Evolutionary conservation across 2,888 invertebrate genomes (phyloP).

Genomic region (Incurvaria masculella): DNA sequence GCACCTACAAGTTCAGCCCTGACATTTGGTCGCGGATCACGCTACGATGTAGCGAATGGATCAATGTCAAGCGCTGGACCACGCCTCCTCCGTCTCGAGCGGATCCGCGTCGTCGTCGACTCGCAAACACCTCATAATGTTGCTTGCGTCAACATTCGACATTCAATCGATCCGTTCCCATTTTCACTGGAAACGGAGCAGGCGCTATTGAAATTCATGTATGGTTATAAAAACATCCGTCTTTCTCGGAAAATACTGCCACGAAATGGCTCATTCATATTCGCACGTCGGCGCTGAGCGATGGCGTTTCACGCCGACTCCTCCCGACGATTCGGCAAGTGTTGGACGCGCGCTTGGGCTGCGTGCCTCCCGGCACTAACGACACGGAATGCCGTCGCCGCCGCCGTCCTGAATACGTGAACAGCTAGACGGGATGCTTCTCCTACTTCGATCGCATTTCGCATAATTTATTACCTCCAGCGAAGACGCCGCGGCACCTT

Average conservation of each 20-base stretch:
- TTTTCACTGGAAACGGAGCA: no score
- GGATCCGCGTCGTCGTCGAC: no score
- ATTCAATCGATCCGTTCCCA: no score
- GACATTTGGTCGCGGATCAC: no score
- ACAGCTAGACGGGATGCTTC: neutral
- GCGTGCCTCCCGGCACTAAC: neutral
- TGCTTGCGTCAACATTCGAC: no score
- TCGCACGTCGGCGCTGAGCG: neutral
- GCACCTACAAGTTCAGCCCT: no score
- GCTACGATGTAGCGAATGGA: no score
- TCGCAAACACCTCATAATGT: no score
- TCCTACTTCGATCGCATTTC: neutral
- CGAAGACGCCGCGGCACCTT: conserved; percentile 5
- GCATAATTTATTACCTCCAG: neutral
- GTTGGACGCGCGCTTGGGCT: neutral
- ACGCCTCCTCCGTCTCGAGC: no score
- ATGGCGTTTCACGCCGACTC: neutral
- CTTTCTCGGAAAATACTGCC: neutral
- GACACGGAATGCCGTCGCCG: neutral
- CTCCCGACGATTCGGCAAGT: neutral
- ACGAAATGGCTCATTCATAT: neutral
- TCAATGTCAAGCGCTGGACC: no score
- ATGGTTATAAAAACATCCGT: neutral
- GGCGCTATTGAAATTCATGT: neutral
- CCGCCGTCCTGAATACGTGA: neutral